Base-by-base conservation (phyloP, 2,888 invertebrate genomes). In the Xanthorhoe designata region DNA sequence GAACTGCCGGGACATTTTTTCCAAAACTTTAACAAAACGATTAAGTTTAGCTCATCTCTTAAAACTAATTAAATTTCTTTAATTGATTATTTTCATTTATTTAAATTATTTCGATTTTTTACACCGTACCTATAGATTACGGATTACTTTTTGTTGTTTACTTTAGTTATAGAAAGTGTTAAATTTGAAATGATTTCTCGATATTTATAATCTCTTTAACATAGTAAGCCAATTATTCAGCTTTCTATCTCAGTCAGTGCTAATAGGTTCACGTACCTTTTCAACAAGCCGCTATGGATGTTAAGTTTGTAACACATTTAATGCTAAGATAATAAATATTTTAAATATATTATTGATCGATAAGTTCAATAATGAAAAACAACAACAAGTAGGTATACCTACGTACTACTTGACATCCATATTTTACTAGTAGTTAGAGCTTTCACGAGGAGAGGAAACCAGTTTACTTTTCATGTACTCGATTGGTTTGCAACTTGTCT, bases 221-320 rank as follows among this genome's bases (percentile, higher is more conserved):
- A 75, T 72, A 70, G 72, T 71, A 73, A 74, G 56, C 55, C 60
- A 73, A 80, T 82, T 82, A 80, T 79, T 81, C 75, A 80, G 77
- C 74, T 75, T 77, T 78, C 75, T 74, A 79, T 79, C 76, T 77
- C 77, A 80, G 76, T 78, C 75, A 73, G 73, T 77, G 76, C 81
- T 82, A 81, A 83, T 80, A 81, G 80, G 76, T 79, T 68, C 77
- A 75, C 76, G 75, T 75, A 75, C 72, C 78, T 81, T 81, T 81
- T 81, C 77, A 78, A 77, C 79, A 68, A 72, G 75, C 76, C 76
- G 78, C 78, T 68, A 68, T 66, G 64, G 66, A 42, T 50, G 45
- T 64, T 70, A 74, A 65, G 70, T 66, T 7, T 19, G 47, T 60
- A 17, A 15, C 64, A 68, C 72, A 65, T 50, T 51, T 15, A 10